These are phyloP conservation scores for Ecdyonurus torrentis DNA, from an alignment of 2,888 invertebrate species.

Conservation along the genomic window DNA sequence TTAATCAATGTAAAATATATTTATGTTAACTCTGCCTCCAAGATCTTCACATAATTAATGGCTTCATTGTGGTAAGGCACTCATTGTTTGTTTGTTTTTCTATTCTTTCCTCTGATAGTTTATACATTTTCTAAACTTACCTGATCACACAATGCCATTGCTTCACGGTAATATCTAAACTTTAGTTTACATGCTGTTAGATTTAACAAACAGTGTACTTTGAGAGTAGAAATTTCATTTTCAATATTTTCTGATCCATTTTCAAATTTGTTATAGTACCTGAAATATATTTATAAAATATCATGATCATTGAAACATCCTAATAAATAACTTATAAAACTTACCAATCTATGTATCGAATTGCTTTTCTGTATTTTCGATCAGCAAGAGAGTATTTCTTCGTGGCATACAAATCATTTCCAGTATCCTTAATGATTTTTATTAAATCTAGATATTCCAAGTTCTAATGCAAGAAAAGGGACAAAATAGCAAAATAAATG, in stretches of 20 bases:
- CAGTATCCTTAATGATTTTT: conserved; percentile 46
- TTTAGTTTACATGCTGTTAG: conserved; percentile 58
- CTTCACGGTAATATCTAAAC: conserved; percentile 39
- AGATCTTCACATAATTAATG: no score
- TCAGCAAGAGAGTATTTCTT: conserved; percentile 44
- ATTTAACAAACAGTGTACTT: conserved; percentile 43
- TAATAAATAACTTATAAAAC: conserved; percentile 6
- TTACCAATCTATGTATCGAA: conserved; percentile 47
- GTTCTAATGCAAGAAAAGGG: conserved; percentile 13
- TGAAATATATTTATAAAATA: no score
- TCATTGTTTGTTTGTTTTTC: no score
- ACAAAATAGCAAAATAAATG: not conserved
- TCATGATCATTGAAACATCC: no score
- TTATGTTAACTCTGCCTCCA: no score
- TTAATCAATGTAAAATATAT: no score
- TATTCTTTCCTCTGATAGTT: no score
- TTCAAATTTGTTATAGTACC: no score
- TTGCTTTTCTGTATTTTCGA: conserved; percentile 62
- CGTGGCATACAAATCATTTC: conserved; percentile 48
- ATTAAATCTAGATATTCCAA: conserved; percentile 27
- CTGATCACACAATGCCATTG: conserved; percentile 46
- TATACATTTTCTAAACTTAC: no score
- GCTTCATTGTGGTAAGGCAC: no score
- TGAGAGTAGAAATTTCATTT: no score
- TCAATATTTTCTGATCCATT: no score